Evolutionary conservation across 2,888 invertebrate species (phyloP).

Genomic region (Cephalotes varians): DNA sequence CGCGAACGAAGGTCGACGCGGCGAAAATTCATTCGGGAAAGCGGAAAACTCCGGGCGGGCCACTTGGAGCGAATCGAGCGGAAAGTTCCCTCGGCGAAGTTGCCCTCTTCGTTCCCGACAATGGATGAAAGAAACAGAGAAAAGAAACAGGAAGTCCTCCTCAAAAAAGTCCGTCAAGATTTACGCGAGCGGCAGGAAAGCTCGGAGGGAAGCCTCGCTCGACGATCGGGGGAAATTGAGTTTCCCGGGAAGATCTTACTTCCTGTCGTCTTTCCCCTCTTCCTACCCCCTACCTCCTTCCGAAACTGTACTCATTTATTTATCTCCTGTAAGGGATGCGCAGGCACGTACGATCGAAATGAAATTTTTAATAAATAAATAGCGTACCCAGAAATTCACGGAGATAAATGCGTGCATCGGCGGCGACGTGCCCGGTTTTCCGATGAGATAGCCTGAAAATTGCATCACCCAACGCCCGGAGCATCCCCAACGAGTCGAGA

Average conservation of each 20-base stretch:
- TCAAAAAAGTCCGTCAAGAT: constrained; percentile 33
- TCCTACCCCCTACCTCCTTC: no score
- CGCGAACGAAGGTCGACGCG: constrained; percentile 3
- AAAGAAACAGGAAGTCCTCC: constrained; percentile 32
- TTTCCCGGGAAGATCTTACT: constrained; percentile 38
- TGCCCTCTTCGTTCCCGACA: constrained; percentile 21
- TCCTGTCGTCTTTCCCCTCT: not conserved
- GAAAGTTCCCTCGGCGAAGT: constrained; percentile 38
- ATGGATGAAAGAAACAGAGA: constrained; percentile 37
- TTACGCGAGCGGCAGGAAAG: constrained; percentile 34
- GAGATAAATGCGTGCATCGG: constrained; percentile 49
- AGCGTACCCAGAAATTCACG: constrained; percentile 39
- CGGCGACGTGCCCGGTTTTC: constrained; percentile 41
- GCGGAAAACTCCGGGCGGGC: constrained; percentile 26
- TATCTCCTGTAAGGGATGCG: constrained; percentile 43
- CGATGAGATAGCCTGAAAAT: constrained; percentile 45
- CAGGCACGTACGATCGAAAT: constrained; percentile 51
- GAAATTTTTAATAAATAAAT: constrained; percentile 56
- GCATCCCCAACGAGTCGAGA: constrained; percentile 47
- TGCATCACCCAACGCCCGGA: constrained; percentile 33
- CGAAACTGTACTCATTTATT: constrained; percentile 40
- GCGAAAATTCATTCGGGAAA: constrained; percentile 43
- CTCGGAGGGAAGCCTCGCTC: constrained; percentile 17
- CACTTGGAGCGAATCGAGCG: constrained; percentile 46
- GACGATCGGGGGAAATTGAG: constrained; percentile 50